These are phyloP conservation scores for Ameiurus melas DNA, from an alignment of 2,113 vertebrate species.

Conservation along the genomic window DNA sequence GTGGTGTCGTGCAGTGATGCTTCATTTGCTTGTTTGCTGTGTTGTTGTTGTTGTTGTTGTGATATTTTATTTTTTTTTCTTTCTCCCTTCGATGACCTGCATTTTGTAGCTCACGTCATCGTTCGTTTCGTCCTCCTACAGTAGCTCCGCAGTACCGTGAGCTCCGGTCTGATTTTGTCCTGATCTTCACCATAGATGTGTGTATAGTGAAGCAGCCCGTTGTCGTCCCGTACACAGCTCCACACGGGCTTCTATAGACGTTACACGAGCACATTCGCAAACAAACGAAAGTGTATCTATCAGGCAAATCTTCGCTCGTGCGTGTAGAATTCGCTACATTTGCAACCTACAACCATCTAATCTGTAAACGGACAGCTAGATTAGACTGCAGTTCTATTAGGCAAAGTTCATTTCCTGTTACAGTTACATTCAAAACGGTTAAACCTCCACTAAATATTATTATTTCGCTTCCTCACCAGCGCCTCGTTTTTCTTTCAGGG, in stretches of 20 bases:
- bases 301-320: background rate
- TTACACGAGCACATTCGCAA: background rate
- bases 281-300: background rate
- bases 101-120: background rate
- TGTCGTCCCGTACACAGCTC: background rate
- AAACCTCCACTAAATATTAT: background rate
- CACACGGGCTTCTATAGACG: background rate
- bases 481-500: background rate
- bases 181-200: background rate
- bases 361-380: background rate
- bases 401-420: background rate
- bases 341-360: background rate
- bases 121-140: background rate
- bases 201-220: background rate
- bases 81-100: background rate
- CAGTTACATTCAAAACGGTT: too few relatives aligned
- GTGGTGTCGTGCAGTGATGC: constrained; percentile 21
- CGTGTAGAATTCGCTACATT: too few relatives aligned
- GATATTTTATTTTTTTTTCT: background rate
- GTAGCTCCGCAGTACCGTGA: background rate
- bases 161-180: background rate
- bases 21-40: constrained; percentile 14
- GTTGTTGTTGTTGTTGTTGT: background rate
- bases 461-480: background rate
- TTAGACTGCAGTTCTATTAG: background rate